Percentiles rank a stretch among this genome's conserved stretches.
Evolutionary conservation across 2,888 invertebrate species (phyloP).

Genomic region (Callosobruchus maculatus): DNA sequence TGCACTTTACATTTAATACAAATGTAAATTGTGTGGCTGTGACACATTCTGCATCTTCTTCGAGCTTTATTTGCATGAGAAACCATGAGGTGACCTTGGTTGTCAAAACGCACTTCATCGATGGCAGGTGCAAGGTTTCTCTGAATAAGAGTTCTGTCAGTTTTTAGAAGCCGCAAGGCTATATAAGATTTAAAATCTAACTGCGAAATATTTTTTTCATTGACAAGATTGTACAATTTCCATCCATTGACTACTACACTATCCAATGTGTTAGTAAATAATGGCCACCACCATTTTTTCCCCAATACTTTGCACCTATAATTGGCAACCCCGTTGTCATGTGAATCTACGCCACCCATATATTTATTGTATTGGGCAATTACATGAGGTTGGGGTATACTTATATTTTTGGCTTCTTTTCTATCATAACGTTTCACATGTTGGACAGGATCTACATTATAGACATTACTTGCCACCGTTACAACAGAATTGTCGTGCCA

Average conservation of each 20-base stretch:
- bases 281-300: constrained; percentile 22
- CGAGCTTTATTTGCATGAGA: constrained; percentile 2
- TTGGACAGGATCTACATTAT: constrained; percentile 9
- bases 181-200: no score
- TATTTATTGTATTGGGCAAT: constrained; percentile 10
- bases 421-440: constrained; percentile 12
- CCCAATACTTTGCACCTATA: constrained; percentile 13
- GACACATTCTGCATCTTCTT: constrained; percentile 2
- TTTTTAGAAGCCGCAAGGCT: background rate
- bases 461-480: constrained; percentile 9
- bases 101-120: constrained; percentile 1
- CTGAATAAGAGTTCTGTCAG: no score
- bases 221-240: constrained; percentile 21
- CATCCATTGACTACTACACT: background rate
- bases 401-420: constrained; percentile 12
- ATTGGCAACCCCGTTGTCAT: constrained; percentile 18
- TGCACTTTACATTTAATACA: constrained; percentile 24
- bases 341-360: constrained; percentile 12
- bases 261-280: constrained; percentile 10
- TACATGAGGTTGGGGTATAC: constrained; percentile 8
- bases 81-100: constrained; percentile 1
- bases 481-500: constrained; percentile 2
- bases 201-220: constrained; percentile 7
- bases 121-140: no score
- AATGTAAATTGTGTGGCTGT: background rate